Conservation (phyloP, 64 coral and sea anemone species). For the Pocillopora verrucosa region DNA sequence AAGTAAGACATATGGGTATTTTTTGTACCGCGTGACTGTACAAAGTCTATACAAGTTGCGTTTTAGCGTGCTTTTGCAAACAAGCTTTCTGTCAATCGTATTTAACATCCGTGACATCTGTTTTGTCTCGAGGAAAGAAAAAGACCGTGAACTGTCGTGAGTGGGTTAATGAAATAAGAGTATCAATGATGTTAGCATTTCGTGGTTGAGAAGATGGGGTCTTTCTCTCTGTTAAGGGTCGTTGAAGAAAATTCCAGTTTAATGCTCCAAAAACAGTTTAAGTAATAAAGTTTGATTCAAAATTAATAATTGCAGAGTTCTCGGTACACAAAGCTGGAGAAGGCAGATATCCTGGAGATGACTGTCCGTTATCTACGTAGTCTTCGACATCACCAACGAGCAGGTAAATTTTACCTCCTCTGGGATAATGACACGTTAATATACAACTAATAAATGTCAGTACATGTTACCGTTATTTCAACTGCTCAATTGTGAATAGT, state of each 20-base stretch:
- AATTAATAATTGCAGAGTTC: constrained; percentile 54
- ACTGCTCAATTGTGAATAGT: background rate
- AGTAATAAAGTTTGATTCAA: background rate
- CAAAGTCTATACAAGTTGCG: background rate
- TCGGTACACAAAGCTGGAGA: constrained; percentile 93
- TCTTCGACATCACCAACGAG: constrained; percentile 52
- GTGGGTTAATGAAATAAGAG: background rate
- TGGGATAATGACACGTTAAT: constrained; percentile 5
- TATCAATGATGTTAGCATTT: background rate
- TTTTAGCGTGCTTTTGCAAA: background rate
- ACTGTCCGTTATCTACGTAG: constrained; percentile 75
- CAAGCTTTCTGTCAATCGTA: background rate
- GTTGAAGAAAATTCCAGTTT: background rate
- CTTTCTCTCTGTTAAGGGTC: background rate
- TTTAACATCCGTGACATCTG: constrained; percentile 3
- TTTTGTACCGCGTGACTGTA: background rate
- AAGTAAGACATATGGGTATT: background rate
- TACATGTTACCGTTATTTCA: background rate
- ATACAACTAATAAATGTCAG: background rate
- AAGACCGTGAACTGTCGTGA: background rate
- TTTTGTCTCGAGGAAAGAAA: background rate
- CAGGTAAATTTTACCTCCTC: background rate
- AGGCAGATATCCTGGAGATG: constrained; percentile 97
- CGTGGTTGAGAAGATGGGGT: background rate
- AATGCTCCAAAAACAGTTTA: no score